phyloP scores from a whole-genome alignment of 2,113 vertebrate genomes.

The Dryoscopus gambensis region DNA sequence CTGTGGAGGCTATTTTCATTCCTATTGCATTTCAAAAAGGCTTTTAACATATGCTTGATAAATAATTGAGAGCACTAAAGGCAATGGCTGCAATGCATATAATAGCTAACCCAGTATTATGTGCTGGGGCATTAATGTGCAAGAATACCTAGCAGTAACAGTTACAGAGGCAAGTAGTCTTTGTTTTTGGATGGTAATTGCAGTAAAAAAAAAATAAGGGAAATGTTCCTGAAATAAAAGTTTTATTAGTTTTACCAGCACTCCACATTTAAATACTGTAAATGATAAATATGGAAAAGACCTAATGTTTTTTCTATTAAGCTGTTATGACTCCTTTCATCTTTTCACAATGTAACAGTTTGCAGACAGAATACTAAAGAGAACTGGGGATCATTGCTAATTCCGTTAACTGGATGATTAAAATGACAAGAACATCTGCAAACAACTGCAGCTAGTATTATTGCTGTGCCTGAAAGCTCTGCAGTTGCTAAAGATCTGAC shows the following conservation, averaged over 20 bases:
- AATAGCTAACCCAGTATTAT: neutral
- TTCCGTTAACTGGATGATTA: constrained; percentile 57
- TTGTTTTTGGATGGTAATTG: neutral
- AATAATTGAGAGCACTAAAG: neutral
- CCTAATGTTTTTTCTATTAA: constrained; percentile 3
- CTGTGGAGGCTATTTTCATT: neutral
- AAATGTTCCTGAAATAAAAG: neutral
- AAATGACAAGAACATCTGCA: constrained; percentile 59
- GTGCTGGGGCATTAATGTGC: neutral
- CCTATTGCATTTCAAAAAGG: neutral
- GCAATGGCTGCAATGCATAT: neutral
- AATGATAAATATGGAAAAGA: constrained; percentile 6
- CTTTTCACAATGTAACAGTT: neutral
- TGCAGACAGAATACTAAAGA: neutral
- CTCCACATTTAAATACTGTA: neutral
- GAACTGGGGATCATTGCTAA: constrained; percentile 26
- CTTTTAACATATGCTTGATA: neutral
- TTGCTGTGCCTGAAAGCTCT: constrained; percentile 24
- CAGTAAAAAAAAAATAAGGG: neutral
- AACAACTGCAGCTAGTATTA: constrained; percentile 41
- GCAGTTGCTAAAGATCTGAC: constrained; percentile 8
- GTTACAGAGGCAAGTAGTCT: neutral
- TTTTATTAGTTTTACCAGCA: neutral
- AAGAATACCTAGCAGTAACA: neutral
- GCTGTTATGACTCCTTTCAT: neutral